phyloP scores from a whole-genome alignment of 2,797 vertebrate genomes.

The Schizothorax lantsangensis region DNA sequence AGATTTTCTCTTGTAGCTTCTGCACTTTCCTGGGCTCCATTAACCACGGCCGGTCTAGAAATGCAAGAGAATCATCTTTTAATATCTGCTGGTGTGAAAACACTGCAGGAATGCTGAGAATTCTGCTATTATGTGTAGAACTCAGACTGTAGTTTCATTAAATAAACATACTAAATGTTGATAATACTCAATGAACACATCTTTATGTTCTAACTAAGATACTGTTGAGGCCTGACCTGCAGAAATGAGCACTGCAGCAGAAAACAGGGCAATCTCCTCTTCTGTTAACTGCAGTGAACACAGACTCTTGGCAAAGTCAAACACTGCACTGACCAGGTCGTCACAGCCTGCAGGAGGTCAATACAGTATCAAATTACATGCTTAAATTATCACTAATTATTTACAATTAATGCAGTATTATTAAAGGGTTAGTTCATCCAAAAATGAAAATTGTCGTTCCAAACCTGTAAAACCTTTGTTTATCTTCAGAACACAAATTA shows the following conservation, averaged over 20 bases:
- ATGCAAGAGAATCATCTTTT: slow-evolving; percentile 2
- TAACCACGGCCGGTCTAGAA: slow-evolving; percentile 94
- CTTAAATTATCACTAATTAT: not conserved
- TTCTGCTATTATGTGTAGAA: not conserved
- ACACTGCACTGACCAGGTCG: slow-evolving; percentile 95
- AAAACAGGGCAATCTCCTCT: slow-evolving; percentile 98
- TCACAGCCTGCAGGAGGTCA: slow-evolving; percentile 86
- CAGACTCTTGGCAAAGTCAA: slow-evolving; percentile 99
- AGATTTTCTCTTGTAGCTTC: slow-evolving; percentile 99
- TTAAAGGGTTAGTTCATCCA: not conserved
- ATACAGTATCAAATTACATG: not conserved
- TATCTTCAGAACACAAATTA: too few species aligned
- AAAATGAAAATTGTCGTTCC: not conserved
- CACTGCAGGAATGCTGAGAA: not conserved
- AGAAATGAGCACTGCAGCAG: slow-evolving; percentile 97
- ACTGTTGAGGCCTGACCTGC: slow-evolving; percentile 83
- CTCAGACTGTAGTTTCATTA: not conserved
- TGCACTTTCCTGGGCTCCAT: slow-evolving; percentile 98
- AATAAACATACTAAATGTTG: not conserved
- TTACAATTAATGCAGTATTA: not conserved
- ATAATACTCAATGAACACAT: not conserved
- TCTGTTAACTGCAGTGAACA: slow-evolving; percentile 98
- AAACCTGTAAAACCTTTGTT: too few species aligned
- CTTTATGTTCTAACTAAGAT: not conserved
- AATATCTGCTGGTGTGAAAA: slow-evolving; percentile 2